Evolutionary conservation across 2,113 vertebrate species (phyloP), one percentile per base, ranked within the genome.

Genomic region (Osmerus eperlanus): DNA sequence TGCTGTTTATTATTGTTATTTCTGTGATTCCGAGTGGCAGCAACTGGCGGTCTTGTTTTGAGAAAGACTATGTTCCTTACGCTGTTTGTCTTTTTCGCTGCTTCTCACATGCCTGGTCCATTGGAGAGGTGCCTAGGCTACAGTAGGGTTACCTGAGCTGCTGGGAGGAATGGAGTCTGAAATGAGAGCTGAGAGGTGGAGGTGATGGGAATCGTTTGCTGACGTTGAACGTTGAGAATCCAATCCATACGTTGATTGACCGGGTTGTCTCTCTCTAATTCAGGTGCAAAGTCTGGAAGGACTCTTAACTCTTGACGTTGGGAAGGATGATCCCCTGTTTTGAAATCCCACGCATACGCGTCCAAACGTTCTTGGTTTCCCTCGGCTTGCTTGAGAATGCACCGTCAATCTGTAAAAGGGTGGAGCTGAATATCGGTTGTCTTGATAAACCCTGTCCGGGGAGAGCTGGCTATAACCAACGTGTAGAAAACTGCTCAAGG

Each of bases 401-500:
- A 8, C 32, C 32, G 4, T 36, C 32, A 36, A 8, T 36, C 32
- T 36, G 1, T 8, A 47, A 47, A 47, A 47, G 9, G 41, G 7
- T 9, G 41, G 41, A 12, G 2, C 41, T 47, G 41, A 47, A 47
- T 11, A 7, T 12, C 41, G 41, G 41, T 9, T 12, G 9, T 47
- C 7, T 29, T 3, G 12, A 62, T 25, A 8, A 28, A 12, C 60
- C 15, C 13, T 12, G 13, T 13, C 59, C 16, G 12, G 19, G 13
- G 56, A 61, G 23, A 25, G 23, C 59, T 9, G 59, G 59, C 21
- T 61, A 28, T 21, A 18, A 7, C 8, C 19, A 59, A 14, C 4
- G 56, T 25, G 58, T 23, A 7, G 13, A 15, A 28, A 82, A 36
- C 32, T 72, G 85, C 85, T 83, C 83, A 79, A 84, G 81, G 76